Conservation (phyloP, 2,113 vertebrate genomes). For the Mesitornis unicolor region DNA sequence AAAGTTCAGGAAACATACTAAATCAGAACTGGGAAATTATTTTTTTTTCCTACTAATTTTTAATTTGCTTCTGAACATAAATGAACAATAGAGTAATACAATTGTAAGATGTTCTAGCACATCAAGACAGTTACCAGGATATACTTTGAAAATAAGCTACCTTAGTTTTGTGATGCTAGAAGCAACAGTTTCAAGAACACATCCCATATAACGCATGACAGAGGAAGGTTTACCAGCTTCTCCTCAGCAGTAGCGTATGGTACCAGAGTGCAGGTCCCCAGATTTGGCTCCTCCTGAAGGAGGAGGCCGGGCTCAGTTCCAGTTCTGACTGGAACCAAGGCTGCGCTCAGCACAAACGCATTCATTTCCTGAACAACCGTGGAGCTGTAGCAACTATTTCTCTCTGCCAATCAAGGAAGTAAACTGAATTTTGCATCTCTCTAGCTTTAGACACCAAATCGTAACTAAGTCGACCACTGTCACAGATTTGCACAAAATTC, state of each 20-base stretch:
- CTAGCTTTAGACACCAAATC: not conserved
- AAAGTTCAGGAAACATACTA: not conserved
- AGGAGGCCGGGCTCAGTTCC: not conserved
- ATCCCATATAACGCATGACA: accelerated
- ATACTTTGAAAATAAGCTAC: accelerated
- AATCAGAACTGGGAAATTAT: not conserved
- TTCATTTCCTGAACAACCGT: accelerated
- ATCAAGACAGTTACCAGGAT: not conserved
- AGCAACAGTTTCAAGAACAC: not conserved
- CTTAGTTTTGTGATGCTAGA: not conserved
- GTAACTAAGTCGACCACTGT: not conserved
- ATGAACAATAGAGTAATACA: not conserved
- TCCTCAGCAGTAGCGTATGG: too few species aligned
- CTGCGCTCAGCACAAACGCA: not conserved
- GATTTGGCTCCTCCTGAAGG: not conserved
- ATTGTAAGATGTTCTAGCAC: not conserved
- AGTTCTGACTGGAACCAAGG: not conserved
- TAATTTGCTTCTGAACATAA: not conserved
- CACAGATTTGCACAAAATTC: not conserved
- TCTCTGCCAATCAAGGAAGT: not conserved
- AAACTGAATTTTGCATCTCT: not conserved
- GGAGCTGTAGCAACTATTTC: not conserved
- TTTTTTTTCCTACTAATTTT: not conserved
- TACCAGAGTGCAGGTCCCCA: too few species aligned
- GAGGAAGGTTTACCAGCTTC: not conserved